Base-by-base conservation (phyloP, 37 sponge, comb jelly and placozoan genomes). In the Agelas oroides region DNA sequence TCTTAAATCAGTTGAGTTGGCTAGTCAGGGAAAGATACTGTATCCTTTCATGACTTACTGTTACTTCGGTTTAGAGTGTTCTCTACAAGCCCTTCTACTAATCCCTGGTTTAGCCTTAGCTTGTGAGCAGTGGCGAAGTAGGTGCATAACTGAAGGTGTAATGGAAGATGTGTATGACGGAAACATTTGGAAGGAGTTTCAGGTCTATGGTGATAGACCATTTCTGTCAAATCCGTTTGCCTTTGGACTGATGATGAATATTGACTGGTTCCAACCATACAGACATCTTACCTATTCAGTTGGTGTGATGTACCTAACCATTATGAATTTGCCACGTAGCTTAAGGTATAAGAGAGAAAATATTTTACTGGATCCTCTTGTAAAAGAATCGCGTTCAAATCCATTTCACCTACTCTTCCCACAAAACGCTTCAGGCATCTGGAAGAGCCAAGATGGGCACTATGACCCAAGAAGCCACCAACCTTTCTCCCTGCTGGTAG, bases 251-350 rank as follows among this genome's bases (percentile, higher is more conserved):
- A 81, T 68, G 70, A 28, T 84, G 12, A 75, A 75, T 53, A 38
- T 62, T 61, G 85, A 84, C n/a, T 84, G 85, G 85, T 84, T 84
- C 37, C 65, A 74, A n/a, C 85, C 85, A 19, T 84, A 28, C 52
- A 61, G 75, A 12, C 75, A 77, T n/a, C n/a, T n/a, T n/a, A n/a
- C n/a, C n/a, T n/a, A n/a, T n/a, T n/a, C n/a, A n/a, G n/a, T n/a
- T n/a, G n/a, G n/a, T n/a, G n/a, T n/a, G n/a, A n/a, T n/a, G n/a
- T n/a, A n/a, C n/a, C n/a, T n/a, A n/a, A n/a, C n/a, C n/a, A n/a
- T n/a, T n/a, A n/a, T n/a, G n/a, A n/a, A 85, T 35, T 56, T 87
- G 1, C 87, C 74, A 21, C 69, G 87, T 5, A 31, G 34, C 13
- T 1, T 59, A 0, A 71, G 80, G 23, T 87, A 57, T 25, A 71